phyloP scores from a whole-genome alignment of 2,888 invertebrate species.

The Hermaeophaga mercurialis region DNA sequence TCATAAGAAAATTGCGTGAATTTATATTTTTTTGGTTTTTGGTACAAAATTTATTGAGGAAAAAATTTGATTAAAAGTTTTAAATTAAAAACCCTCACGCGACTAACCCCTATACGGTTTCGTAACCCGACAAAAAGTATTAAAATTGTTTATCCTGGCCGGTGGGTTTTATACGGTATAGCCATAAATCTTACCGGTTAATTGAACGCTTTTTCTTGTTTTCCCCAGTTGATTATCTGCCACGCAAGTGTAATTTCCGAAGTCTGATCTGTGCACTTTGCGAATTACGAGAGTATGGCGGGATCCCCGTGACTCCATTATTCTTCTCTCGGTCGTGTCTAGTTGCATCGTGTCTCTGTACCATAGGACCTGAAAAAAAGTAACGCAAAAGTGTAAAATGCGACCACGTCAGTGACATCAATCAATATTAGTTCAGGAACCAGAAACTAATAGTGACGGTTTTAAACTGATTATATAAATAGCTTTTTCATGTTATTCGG shows the following conservation, averaged over 20 bases:
- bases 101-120: background rate
- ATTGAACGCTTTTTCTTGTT: conserved; percentile 67
- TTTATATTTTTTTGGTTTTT: too few species aligned
- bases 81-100: too few species aligned
- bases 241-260: conserved; percentile 73
- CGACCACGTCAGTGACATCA: background rate
- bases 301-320: conserved; percentile 70
- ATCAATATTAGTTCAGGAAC: conserved; percentile 11
- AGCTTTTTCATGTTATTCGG: conserved; percentile 7
- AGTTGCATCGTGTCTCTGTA: conserved; percentile 71
- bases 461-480: conserved; percentile 16
- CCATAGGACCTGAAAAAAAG: conserved; percentile 65
- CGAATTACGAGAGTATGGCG: conserved; percentile 70
- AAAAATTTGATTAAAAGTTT: too few species aligned
- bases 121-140: conserved; percentile 22
- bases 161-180: conserved; percentile 16
- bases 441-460: conserved; percentile 4
- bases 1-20: too few species aligned
- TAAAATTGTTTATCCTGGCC: conserved; percentile 34
- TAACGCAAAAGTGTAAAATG: conserved; percentile 5
- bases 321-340: conserved; percentile 69
- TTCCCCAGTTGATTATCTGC: conserved; percentile 72
- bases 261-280: conserved; percentile 70
- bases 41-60: too few species aligned
- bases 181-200: conserved; percentile 62